These are phyloP conservation scores for Steinernema khuongi DNA, from an alignment of 1,140 invertebrate genomes.

Conservation along the genomic window DNA sequence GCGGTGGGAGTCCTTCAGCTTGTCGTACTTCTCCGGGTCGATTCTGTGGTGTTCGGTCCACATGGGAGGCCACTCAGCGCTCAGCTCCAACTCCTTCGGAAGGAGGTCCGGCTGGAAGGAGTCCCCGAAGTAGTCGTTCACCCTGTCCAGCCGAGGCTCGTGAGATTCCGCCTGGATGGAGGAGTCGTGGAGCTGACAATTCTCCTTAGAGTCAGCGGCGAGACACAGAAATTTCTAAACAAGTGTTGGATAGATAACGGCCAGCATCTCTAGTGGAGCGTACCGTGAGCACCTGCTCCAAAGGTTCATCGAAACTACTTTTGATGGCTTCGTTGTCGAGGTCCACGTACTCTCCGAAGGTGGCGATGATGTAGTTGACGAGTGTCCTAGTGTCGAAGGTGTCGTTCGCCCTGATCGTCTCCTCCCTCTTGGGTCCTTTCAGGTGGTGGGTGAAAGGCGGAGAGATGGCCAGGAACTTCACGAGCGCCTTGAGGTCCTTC, in stretches of 20 bases:
- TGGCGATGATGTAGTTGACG: constrained; percentile 2
- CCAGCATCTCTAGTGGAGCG: not conserved
- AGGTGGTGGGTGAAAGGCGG: not conserved
- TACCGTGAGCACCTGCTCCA: not conserved
- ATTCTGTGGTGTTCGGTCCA: not conserved
- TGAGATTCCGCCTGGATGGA: not conserved
- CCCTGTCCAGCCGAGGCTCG: not conserved
- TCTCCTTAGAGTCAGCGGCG: not conserved
- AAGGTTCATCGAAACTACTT: not conserved
- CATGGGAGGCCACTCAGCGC: not conserved
- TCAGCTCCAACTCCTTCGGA: not conserved
- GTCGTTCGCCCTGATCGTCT: not conserved
- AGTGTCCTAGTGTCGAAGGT: not conserved
- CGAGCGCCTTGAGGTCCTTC: not conserved
- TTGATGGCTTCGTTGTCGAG: not conserved
- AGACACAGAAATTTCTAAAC: not conserved
- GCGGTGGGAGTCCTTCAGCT: not conserved
- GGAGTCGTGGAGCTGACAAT: not conserved
- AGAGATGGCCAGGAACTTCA: not conserved
- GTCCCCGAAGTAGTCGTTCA: not conserved
- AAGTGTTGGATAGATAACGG: not conserved
- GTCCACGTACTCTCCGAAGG: not conserved
- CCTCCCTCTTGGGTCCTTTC: not conserved
- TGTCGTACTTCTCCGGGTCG: not conserved
- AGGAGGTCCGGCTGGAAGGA: not conserved